phyloP scores from a whole-genome alignment of 2,113 vertebrate genomes.

The Oncorhynchus keta region DNA sequence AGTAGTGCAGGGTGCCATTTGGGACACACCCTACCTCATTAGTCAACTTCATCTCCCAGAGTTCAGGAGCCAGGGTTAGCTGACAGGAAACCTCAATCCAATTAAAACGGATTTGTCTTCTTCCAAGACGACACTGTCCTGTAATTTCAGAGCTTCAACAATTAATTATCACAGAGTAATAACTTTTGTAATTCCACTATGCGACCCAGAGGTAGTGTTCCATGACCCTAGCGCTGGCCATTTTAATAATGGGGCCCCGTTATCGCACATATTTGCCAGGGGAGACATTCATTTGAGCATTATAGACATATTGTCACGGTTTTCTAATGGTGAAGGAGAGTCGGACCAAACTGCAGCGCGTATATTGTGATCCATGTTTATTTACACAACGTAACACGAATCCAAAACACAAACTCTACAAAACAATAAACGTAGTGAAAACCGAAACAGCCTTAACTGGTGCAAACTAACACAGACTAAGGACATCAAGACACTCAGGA shows the following conservation, averaged over 20 bases:
- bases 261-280: slow-evolving; percentile 2
- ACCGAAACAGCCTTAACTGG: too few relatives aligned
- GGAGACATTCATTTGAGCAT: slow-evolving; percentile 35
- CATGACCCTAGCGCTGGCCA: slow-evolving; percentile 16
- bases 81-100: not conserved
- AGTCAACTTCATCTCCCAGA: not conserved
- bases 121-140: slow-evolving; percentile 8
- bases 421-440: too few relatives aligned
- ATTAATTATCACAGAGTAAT: slow-evolving; percentile 27
- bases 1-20: too few relatives aligned
- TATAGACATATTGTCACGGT: not conserved
- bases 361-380: too few relatives aligned
- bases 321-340: too few relatives aligned
- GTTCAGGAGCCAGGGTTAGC: slow-evolving; percentile 1
- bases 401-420: too few relatives aligned
- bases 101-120: not conserved
- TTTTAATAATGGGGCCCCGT: slow-evolving; percentile 35
- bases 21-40: not conserved
- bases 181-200: slow-evolving; percentile 10
- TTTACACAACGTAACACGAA: too few relatives aligned
- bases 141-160: slow-evolving; percentile 2
- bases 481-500: too few relatives aligned
- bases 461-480: too few relatives aligned
- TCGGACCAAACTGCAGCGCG: too few relatives aligned
- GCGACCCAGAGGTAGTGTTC: slow-evolving; percentile 24